Evolutionary conservation across 1,140 invertebrate genomes (phyloP).

Genomic region (Rhopalosiphum maidis): DNA sequence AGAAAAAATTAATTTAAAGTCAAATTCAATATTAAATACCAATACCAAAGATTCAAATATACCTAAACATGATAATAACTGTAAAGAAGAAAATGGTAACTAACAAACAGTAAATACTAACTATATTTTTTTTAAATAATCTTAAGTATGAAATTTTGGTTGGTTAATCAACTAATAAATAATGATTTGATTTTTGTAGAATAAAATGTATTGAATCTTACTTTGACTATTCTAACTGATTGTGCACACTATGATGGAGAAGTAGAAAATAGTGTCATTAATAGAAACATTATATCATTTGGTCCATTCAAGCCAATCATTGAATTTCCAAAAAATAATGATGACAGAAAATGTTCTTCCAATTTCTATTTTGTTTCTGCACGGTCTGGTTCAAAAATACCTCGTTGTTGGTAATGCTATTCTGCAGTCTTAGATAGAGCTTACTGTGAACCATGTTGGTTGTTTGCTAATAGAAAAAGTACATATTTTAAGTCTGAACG

Average conservation of each 20-base stretch:
- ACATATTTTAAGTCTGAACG: conserved; percentile 16
- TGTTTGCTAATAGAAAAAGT: conserved; percentile 28
- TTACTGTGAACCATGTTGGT: conserved; percentile 11
- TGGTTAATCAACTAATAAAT: neutral
- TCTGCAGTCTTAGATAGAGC: conserved; percentile 18
- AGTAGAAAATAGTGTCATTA: conserved; percentile 19
- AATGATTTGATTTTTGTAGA: conserved; percentile 14
- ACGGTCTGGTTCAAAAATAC: conserved; percentile 28
- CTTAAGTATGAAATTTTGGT: too few species aligned
- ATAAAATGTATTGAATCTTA: neutral
- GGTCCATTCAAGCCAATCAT: neutral
- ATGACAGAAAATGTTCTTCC: neutral
- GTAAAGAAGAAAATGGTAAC: too few species aligned
- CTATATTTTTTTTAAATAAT: too few species aligned
- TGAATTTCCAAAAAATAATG: conserved; percentile 8
- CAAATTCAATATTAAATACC: too few species aligned
- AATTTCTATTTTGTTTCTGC: neutral
- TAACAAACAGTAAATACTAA: too few species aligned
- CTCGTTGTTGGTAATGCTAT: conserved; percentile 37
- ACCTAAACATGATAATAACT: too few species aligned
- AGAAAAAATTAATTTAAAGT: too few species aligned
- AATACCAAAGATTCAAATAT: too few species aligned
- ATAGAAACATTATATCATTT: neutral
- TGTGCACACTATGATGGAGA: neutral
- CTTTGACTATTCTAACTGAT: neutral